A percentile compares a stretch with the other conserved stretches of the same genome.
phyloP scores from a whole-genome alignment of 1,140 invertebrate genomes.

The Thalassaphorura encarpata region DNA sequence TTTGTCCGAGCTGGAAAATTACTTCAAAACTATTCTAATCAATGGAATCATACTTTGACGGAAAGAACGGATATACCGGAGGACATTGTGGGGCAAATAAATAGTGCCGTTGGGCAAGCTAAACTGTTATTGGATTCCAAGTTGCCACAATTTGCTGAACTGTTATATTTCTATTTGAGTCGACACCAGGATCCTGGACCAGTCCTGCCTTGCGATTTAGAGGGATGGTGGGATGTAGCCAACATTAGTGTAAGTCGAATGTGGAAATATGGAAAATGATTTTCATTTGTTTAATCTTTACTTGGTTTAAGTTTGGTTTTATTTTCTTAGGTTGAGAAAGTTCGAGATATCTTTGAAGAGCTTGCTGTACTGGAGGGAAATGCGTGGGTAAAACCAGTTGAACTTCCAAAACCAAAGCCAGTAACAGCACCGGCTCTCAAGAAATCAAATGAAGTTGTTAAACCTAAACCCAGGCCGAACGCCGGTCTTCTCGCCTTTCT shows the following conservation, averaged over 20 bases:
- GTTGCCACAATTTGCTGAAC: constrained; percentile 27
- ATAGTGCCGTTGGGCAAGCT: constrained; percentile 13
- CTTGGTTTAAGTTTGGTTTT: constrained; percentile 1
- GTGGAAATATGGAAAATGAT: neutral
- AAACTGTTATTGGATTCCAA: constrained; percentile 22
- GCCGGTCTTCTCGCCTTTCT: constrained; percentile 12
- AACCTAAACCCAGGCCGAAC: constrained; percentile 7
- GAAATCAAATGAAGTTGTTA: neutral
- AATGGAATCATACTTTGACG: constrained; percentile 1
- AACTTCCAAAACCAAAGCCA: neutral
- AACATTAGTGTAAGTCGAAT: constrained; percentile 16
- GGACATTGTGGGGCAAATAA: constrained; percentile 13
- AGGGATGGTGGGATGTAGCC: constrained; percentile 32
- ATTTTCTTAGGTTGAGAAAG: constrained; percentile 17
- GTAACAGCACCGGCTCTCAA: neutral
- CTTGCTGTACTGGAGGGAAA: constrained; percentile 8
- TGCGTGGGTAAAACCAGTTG: constrained; percentile 7
- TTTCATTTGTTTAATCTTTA: neutral
- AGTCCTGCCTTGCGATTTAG: constrained; percentile 24
- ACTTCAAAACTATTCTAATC: neutral
- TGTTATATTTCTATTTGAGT: constrained; percentile 25
- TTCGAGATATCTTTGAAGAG: constrained; percentile 7
- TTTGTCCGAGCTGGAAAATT: neutral
- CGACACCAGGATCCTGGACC: constrained; percentile 9
- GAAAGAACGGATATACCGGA: constrained; percentile 15